Evolutionary conservation across 2,797 vertebrate species (phyloP).

Genomic region (Dallia pectoralis): DNA sequence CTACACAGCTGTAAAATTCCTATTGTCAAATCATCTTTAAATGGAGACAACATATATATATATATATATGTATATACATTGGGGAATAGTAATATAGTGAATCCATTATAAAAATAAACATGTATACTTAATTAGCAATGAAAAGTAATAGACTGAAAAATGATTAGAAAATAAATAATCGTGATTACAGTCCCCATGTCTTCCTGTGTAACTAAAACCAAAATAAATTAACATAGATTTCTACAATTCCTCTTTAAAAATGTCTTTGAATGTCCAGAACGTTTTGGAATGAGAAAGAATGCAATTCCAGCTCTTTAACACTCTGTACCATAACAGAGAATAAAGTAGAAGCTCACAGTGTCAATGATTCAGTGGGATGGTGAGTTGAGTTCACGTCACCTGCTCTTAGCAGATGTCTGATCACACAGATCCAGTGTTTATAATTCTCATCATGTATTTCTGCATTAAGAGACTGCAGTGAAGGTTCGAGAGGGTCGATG

Average conservation of each 20-base stretch:
- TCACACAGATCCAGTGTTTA: not conserved
- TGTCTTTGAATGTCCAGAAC: conserved; percentile 32
- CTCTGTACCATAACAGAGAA: conserved; percentile 29
- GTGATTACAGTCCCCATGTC: conserved; percentile 72
- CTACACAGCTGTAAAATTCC: conserved; percentile 34
- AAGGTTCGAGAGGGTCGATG: too few species aligned
- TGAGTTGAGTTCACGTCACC: not conserved
- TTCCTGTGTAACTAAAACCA: conserved; percentile 58
- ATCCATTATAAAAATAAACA: conserved; percentile 51
- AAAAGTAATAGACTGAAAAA: conserved; percentile 50
- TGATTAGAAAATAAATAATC: conserved; percentile 77
- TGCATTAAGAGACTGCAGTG: conserved; percentile 1
- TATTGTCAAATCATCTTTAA: conserved; percentile 40
- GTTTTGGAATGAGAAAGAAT: conserved; percentile 30
- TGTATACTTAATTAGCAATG: conserved; percentile 34
- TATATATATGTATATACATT: conserved; percentile 17
- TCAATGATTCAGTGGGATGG: not conserved
- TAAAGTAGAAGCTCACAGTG: not conserved
- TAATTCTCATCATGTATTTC: not conserved
- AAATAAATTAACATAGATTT: conserved; percentile 71
- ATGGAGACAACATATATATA: conserved; percentile 35
- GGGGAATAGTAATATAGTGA: conserved; percentile 15
- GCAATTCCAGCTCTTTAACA: conserved; percentile 19
- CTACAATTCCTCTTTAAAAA: conserved; percentile 47
- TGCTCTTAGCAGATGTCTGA: not conserved